Evolutionary conservation across 2,797 vertebrate genomes (phyloP).

Genomic region (Ptychadena robeensis): DNA sequence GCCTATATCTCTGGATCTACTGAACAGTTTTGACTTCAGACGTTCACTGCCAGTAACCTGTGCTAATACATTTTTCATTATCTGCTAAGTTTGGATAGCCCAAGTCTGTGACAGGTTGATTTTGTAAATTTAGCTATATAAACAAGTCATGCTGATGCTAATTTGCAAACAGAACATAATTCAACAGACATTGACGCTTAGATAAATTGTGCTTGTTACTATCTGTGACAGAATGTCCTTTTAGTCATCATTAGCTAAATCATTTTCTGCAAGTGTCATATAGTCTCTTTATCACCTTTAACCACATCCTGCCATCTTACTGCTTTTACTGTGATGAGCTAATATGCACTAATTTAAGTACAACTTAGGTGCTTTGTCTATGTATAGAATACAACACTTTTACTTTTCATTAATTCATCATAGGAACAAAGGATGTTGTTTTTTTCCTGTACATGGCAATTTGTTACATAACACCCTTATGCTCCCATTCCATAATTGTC

Average conservation of each 20-base stretch:
- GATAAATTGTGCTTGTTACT: constrained; percentile 19
- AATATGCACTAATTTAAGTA: constrained; percentile 2
- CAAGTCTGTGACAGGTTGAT: no score
- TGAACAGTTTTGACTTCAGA: neutral
- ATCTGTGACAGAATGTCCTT: constrained; percentile 25
- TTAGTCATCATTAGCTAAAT: constrained; percentile 29
- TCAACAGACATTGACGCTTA: neutral
- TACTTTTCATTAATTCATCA: neutral
- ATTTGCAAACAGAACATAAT: constrained; percentile 11
- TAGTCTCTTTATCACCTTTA: constrained; percentile 35
- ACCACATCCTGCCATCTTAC: constrained; percentile 47
- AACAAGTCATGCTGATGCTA: neutral
- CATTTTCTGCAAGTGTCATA: constrained; percentile 21
- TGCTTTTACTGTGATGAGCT: constrained; percentile 28
- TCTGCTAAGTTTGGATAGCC: neutral
- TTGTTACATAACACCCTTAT: no score
- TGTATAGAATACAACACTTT: neutral
- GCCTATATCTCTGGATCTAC: neutral
- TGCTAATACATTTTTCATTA: neutral
- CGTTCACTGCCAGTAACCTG: neutral
- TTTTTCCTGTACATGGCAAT: no score
- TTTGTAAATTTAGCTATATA: neutral
- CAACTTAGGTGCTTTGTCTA: neutral
- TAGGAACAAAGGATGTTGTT: neutral
- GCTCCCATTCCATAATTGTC: no score